Evolutionary conservation across 2,113 vertebrate genomes (phyloP), one percentile per base, ranked within the genome.

Genomic region (Dipodomys merriami): DNA sequence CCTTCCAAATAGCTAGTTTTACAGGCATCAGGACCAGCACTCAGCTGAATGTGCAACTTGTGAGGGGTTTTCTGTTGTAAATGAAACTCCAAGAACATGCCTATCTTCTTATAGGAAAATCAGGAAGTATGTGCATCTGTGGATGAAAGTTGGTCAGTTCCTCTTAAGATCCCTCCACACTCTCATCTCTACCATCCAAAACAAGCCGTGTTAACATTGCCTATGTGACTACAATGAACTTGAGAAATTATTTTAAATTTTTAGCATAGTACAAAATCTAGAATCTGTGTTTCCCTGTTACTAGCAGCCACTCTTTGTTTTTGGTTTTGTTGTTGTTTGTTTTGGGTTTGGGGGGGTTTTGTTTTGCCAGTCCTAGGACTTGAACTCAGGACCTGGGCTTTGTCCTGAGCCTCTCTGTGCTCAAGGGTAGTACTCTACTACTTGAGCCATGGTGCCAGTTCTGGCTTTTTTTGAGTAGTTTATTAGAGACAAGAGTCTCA

Each of bases 101-200:
- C 15, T 6, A 11, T n/a, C 23, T 57, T 67, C 30, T 93, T 76
- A 18, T 10, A 76, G 46, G 49, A 62, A 39, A 84, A n/a, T 72
- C 23, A 76, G 67, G 46, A 0, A 2, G 39, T 23, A 7, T 1
- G 1, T 33, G 3, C 67, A 71, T 27, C 57, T 1, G 8, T 35
- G 39, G 18, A 22, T 19, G 30, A 15, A n/a, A 29, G 29, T 71
- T 39, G 71, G 23, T 53, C 25, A 35, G n/a, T 23, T 4, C 20
- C 27, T 30, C n/a, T n/a, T 23, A 1, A 9, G 20, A 15, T 9
- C 15, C 39, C 6, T 29, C 20, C 35, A 10, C 27, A 15, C 29
- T 23, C 25, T 67, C 5, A 84, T 19, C 29, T 5, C 9, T 4
- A 13, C 13, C 23, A 60, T 33, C 60, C 86, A 60, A 86, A 20